These are phyloP conservation scores for Chrysoperla carnea DNA, from an alignment of 1,140 invertebrate genomes.

Conservation along the genomic window DNA sequence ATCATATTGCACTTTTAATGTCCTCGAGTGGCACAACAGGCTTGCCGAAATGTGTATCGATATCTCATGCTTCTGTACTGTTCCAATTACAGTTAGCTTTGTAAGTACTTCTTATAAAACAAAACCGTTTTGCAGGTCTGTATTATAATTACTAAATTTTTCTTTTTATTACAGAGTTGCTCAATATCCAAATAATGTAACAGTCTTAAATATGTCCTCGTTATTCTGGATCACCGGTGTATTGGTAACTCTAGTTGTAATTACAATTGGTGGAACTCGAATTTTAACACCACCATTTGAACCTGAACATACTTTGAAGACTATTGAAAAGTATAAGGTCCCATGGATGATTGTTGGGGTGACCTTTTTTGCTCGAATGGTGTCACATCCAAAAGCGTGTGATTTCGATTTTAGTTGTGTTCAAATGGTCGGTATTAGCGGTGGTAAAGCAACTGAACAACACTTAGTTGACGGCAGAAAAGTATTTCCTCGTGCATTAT, in stretches of 20 bases:
- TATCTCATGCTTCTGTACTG: conserved; percentile 30
- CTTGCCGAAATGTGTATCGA: conserved; percentile 50
- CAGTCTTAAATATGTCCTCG: conserved; percentile 8
- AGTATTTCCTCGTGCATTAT: conserved; percentile 17
- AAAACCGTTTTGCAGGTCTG: too few relatives aligned
- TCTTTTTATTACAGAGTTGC: too few relatives aligned
- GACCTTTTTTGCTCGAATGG: conserved; percentile 17
- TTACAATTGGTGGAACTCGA: conserved; percentile 13
- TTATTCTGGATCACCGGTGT: conserved; percentile 14
- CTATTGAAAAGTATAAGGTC: conserved; percentile 25
- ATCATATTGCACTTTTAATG: conserved; percentile 14
- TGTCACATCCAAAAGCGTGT: conserved; percentile 15
- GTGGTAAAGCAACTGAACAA: conserved; percentile 15
- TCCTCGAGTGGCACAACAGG: conserved; percentile 56
- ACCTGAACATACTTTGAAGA: conserved; percentile 16
- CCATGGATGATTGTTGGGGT: conserved; percentile 16
- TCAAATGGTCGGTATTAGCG: conserved; percentile 18
- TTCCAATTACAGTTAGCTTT: background rate
- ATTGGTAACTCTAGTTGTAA: conserved; percentile 9
- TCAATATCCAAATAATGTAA: background rate
- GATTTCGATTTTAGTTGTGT: conserved; percentile 21
- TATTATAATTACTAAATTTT: too few relatives aligned
- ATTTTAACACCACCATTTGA: conserved; percentile 19
- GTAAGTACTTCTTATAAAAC: background rate
- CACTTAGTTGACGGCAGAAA: conserved; percentile 15